Evolutionary conservation across 2,113 vertebrate species (phyloP).

Genomic region (Mastomys coucha): DNA sequence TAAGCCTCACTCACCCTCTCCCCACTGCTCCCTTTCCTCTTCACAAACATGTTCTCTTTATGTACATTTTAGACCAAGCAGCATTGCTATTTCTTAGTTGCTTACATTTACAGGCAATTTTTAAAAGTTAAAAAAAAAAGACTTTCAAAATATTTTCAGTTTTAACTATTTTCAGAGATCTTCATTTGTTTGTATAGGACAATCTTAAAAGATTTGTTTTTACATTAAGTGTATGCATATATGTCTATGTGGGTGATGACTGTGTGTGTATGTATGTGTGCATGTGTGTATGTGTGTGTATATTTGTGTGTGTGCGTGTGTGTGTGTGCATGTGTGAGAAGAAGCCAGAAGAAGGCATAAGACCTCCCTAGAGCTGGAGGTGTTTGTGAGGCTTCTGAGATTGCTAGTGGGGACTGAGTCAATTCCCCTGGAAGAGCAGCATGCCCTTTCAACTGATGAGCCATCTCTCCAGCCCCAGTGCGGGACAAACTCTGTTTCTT

Average conservation of each 20-base stretch:
- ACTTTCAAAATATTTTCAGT: not conserved
- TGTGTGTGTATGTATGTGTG: not conserved
- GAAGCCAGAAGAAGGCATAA: not conserved
- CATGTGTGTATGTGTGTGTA: not conserved
- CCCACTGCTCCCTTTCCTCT: not conserved
- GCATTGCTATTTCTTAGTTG: not conserved
- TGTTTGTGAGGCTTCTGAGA: not conserved
- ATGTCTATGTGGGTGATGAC: not conserved
- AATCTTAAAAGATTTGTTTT: not conserved
- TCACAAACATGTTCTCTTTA: not conserved
- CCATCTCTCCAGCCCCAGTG: not conserved
- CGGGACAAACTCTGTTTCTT: not conserved
- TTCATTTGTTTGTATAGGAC: not conserved
- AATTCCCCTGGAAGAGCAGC: not conserved
- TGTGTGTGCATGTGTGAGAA: too few relatives aligned
- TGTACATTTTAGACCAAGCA: not conserved
- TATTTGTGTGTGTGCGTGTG: too few relatives aligned
- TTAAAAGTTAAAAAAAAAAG: not conserved
- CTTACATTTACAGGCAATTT: conserved; percentile 8
- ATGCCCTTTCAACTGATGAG: not conserved
- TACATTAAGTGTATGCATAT: not conserved
- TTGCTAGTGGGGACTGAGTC: not conserved
- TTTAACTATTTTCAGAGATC: not conserved
- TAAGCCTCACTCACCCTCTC: too few relatives aligned
- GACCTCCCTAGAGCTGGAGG: not conserved